phyloP scores from a whole-genome alignment of 2,113 vertebrate genomes.

The Psittacara wagleri region DNA sequence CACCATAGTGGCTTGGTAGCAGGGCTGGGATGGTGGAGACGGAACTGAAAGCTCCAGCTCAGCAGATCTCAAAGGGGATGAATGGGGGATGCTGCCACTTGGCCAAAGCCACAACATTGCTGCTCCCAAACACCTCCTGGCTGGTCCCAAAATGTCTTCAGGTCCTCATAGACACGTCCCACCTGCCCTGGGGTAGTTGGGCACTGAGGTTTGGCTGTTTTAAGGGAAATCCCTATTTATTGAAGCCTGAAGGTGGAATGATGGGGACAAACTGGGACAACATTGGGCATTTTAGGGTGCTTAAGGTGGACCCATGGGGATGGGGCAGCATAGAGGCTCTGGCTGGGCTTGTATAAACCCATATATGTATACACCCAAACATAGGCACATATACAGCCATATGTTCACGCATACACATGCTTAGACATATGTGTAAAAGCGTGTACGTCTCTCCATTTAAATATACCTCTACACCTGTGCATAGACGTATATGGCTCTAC shows the following conservation, averaged over 20 bases:
- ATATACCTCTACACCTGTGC: neutral
- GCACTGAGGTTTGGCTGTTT: neutral
- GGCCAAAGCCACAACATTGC: neutral
- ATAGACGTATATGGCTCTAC: neutral
- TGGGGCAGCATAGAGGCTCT: neutral
- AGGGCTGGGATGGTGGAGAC: neutral
- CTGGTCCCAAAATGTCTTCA: neutral
- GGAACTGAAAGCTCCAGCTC: constrained; percentile 23
- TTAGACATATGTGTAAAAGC: too few species aligned
- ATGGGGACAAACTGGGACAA: neutral
- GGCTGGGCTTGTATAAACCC: neutral
- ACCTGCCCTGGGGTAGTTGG: neutral
- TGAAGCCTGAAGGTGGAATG: rapidly evolving
- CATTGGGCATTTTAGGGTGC: rapidly evolving
- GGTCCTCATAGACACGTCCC: neutral
- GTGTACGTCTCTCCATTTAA: too few species aligned
- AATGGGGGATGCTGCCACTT: neutral
- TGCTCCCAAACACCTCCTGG: neutral
- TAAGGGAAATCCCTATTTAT: neutral
- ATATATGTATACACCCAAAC: rapidly evolving
- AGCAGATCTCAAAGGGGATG: neutral
- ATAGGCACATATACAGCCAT: neutral
- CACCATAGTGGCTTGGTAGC: neutral
- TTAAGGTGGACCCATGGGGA: rapidly evolving
- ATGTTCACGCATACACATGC: neutral